Evolutionary conservation across 2,113 vertebrate species (phyloP), one percentile per base, ranked within the genome.

Genomic region (Mustelus asterias): DNA sequence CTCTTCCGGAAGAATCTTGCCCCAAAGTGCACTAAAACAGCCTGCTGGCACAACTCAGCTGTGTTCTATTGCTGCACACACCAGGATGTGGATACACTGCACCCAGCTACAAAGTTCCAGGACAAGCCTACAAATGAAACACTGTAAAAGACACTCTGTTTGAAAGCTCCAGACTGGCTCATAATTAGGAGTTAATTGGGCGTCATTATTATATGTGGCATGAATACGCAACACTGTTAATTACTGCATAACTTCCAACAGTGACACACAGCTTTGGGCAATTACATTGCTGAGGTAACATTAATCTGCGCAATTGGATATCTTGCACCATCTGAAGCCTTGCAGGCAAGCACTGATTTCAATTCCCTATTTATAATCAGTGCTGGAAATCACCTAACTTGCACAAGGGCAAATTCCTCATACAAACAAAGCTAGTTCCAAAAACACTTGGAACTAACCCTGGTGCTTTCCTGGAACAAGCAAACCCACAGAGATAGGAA

Each of bases 381-480:
- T 60, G 88, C 54, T 90, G 88, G 88, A 63, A 90, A 90, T 60
- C 54, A 90, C 88, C 88, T 90, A 54, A 90, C 29, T 54, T 33
- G 54, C 58, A 90, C 48, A 90, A 90, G 48, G 88, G 5, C 44
- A 33, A 90, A 60, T 58, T 60, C 88, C 13, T 58, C 54, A 29
- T 13, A 60, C 11, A 3, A 60, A 37, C 60, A 22, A 29, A 93
- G 18, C 29, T 13, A 93, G 90, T 67, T 93, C 44, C 29, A 63
- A 65, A 67, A 93, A 65, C 14, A 67, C n/a, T 63, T 18, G 26
- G 33, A 65, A 92, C 29, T 63, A 92, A 63, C 11, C 89, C 7
- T 93, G 90, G 33, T 63, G 60, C 24, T 93, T 93, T 67, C 90
- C 60, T 65, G 58, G 67, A 65, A 54, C 88, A 90, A 90, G 16